Conservation (phyloP, 2,797 vertebrate genomes). For the Loris lydekkerianus region DNA sequence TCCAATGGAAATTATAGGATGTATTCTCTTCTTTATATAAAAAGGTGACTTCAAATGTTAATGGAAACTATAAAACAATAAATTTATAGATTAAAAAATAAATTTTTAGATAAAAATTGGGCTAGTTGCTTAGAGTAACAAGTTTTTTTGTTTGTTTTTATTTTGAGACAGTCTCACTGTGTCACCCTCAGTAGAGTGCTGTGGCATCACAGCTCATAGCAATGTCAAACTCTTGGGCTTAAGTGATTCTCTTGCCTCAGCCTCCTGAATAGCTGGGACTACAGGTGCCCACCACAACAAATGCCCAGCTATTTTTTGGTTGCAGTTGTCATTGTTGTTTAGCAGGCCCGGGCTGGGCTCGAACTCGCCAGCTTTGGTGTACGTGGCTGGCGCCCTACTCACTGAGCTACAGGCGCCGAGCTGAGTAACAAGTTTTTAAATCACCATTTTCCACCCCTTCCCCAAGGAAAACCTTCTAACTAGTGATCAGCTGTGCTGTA, state of each 20-base stretch:
- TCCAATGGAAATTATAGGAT: conserved; percentile 76
- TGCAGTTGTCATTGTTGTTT: too few relatives aligned
- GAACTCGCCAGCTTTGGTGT: conserved; percentile 89
- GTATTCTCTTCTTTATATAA: conserved; percentile 59
- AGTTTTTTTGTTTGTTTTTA: too few relatives aligned
- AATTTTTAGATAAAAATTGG: conserved; percentile 76
- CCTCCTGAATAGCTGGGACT: too few relatives aligned
- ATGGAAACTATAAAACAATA: conserved; percentile 76
- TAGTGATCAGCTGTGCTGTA: not conserved
- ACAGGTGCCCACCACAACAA: too few relatives aligned
- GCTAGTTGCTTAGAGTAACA: conserved; percentile 53
- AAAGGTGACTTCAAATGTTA: conserved; percentile 33
- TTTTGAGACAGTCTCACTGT: too few relatives aligned
- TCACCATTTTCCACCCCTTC: conserved; percentile 77
- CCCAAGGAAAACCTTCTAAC: conserved; percentile 69
- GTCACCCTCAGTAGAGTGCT: too few relatives aligned
- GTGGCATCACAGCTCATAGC: too few relatives aligned
- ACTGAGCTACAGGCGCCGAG: too few relatives aligned
- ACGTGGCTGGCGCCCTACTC: conserved; percentile 77
- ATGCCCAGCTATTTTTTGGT: too few relatives aligned
- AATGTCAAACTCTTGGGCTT: too few relatives aligned
- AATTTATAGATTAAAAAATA: conserved; percentile 76
- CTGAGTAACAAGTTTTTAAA: not conserved
- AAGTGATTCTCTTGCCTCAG: too few relatives aligned
- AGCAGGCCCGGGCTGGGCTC: too few relatives aligned